Base-by-base conservation (phyloP, 1,140 invertebrate genomes). In the Drosophila leontia region DNA sequence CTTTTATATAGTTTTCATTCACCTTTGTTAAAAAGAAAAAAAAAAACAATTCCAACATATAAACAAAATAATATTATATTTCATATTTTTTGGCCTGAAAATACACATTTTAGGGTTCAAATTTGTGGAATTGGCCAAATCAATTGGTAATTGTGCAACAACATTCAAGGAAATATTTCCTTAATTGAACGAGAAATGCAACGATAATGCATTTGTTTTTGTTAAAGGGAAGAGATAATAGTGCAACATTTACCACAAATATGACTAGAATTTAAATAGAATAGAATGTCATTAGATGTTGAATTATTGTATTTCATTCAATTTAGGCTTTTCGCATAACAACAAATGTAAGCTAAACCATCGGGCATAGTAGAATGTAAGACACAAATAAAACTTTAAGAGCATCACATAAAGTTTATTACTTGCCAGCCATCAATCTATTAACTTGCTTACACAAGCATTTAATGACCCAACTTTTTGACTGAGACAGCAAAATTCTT, bases 361-460 rank as follows among this genome's bases (percentile, higher is more conserved):
- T 17, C 1, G 1, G 50, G 11, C 9, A 34, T 29, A 9, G 4
- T n/a, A 12, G 29, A 17, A 3, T 7, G 11, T 19, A 29, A 9
- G 26, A 15, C 47, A 50, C 47, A 50, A n/a, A 50, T 11, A n/a
- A n/a, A 51, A 34, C 26, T 17, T 23, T 8, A 47, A 7, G 6
- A 7, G 26, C 9, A 29, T 29, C 48, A 15, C 23, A 29, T 53
- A 13, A 55, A 37, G 19, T 56, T 56, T 26, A 39, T 56, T 39
- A 23, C 53, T 56, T 26, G 35, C 35, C 13, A 39, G 19, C 53
- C 5, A 15, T 56, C 35, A 56, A 56, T 56, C 37, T 26, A 56
- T 39, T 56, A 56, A n/a, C 35, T 56, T 56, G 53, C 15, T 56
- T 39, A 15, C 19, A 56, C 35, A 39, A 26, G 53, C 35, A 19